These are phyloP conservation scores for Symphodus melops DNA, from an alignment of 2,113 vertebrate species.

Conservation along the genomic window DNA sequence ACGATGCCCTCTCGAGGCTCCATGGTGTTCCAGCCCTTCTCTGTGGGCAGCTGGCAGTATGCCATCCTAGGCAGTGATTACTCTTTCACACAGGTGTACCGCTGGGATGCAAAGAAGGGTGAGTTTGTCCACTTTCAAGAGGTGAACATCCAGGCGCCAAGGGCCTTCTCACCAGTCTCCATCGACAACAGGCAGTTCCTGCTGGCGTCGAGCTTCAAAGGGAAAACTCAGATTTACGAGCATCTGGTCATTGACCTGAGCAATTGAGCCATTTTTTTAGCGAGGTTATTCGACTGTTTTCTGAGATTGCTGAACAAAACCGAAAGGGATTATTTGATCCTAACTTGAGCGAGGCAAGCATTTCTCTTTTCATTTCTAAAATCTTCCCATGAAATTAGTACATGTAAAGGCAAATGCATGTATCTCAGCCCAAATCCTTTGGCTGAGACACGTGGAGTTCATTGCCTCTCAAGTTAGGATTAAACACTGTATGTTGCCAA, in stretches of 20 bases:
- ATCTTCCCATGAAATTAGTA: slow-evolving; percentile 33
- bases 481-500: slow-evolving; percentile 46
- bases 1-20: slow-evolving; percentile 97
- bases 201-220: slow-evolving; percentile 99
- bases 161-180: slow-evolving; percentile 95
- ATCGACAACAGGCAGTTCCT: slow-evolving; percentile 97
- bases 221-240: slow-evolving; percentile 98
- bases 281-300: slow-evolving; percentile 30
- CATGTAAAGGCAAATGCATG: slow-evolving; percentile 41
- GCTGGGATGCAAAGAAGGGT: slow-evolving; percentile 93
- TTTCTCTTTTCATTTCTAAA: slow-evolving; percentile 35
- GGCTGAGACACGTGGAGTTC: slow-evolving; percentile 45
- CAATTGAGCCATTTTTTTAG: slow-evolving; percentile 76
- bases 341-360: slow-evolving; percentile 62
- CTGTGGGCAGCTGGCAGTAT: slow-evolving; percentile 94
- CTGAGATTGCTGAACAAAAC: slow-evolving; percentile 27
- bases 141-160: slow-evolving; percentile 96
- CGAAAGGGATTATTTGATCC: slow-evolving; percentile 45
- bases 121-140: slow-evolving; percentile 98
- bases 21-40: slow-evolving; percentile 97
- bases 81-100: slow-evolving; percentile 98
- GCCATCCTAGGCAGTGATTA: slow-evolving; percentile 99
- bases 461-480: slow-evolving; percentile 66
- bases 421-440: slow-evolving; percentile 31
- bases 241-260: slow-evolving; percentile 98